A percentile compares a stretch with the other conserved stretches of the same genome.
Conservation (phyloP, 1,140 invertebrate species). For the Drosophila insularis region DNA sequence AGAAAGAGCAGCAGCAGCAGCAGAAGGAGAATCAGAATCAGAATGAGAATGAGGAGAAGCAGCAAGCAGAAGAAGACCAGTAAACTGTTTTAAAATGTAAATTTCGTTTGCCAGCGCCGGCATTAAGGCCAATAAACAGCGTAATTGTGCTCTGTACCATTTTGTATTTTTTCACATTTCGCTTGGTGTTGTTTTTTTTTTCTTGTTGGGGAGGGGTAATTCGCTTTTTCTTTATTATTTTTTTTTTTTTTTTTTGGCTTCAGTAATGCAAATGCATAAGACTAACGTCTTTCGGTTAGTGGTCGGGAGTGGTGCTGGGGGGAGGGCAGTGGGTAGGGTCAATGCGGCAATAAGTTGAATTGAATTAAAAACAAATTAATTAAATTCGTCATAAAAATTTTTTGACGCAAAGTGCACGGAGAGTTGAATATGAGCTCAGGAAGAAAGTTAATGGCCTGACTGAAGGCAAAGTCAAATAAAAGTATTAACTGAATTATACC, state of each 20-base stretch:
- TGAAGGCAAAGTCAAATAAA: neutral
- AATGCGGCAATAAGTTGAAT: constrained; percentile 70
- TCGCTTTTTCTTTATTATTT: neutral
- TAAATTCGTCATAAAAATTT: constrained; percentile 69
- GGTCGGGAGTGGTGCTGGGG: too few species aligned
- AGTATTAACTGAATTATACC: too few species aligned
- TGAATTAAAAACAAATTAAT: constrained; percentile 82
- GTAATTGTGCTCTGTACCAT: constrained; percentile 62
- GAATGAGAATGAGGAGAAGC: constrained; percentile 12
- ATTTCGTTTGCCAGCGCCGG: constrained; percentile 70
- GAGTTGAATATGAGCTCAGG: constrained; percentile 35
- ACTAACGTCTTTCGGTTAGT: constrained; percentile 24
- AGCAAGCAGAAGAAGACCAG: constrained; percentile 32
- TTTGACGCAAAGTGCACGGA: constrained; percentile 23
- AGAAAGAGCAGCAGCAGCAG: neutral
- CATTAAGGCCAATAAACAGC: constrained; percentile 80
- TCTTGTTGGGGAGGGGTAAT: neutral
- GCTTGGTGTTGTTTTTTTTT: neutral
- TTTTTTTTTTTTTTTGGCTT: too few species aligned
- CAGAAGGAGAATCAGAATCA: neutral
- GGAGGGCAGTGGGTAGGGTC: neutral
- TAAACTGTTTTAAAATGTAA: constrained; percentile 80
- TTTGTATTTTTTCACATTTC: constrained; percentile 11
- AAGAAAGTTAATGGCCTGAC: constrained; percentile 3
- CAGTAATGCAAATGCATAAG: constrained; percentile 18